A percentile compares a stretch with the other conserved stretches of the same genome.
phyloP scores from a whole-genome alignment of 2,113 vertebrate genomes.

The Gasterosteus aculeatus region DNA sequence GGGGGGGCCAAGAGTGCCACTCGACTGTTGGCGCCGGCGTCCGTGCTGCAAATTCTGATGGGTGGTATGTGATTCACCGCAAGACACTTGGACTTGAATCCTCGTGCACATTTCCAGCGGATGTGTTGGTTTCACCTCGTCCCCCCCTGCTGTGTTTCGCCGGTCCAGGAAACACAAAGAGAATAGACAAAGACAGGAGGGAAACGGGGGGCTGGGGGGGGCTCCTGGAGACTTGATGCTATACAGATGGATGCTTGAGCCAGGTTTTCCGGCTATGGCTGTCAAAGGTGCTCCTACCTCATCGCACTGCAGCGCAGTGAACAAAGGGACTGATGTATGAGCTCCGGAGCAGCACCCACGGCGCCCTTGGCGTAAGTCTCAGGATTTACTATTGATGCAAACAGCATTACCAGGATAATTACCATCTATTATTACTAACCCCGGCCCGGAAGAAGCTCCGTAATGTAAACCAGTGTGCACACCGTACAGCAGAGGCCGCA shows the following conservation, averaged over 20 bases:
- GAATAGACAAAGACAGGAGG: conserved; percentile 56
- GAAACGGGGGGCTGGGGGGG: not conserved
- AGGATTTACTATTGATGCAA: conserved; percentile 43
- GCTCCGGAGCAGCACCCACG: conserved; percentile 26
- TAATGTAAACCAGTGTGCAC: not conserved
- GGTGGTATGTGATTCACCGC: not conserved
- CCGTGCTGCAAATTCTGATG: not conserved
- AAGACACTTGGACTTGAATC: not conserved
- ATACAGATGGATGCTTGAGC: conserved; percentile 51
- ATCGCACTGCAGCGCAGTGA: conserved; percentile 34
- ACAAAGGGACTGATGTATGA: conserved; percentile 66
- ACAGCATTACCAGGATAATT: conserved; percentile 28
- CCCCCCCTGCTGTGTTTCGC: conserved; percentile 26
- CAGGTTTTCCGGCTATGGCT: conserved; percentile 48
- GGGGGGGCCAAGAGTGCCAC: not conserved
- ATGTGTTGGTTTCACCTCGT: conserved; percentile 24
- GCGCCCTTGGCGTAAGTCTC: conserved; percentile 22
- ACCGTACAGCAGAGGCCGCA: conserved; percentile 3
- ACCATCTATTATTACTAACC: conserved; percentile 25
- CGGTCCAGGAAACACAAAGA: conserved; percentile 56
- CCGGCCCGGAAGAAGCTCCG: not conserved
- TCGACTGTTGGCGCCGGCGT: not conserved
- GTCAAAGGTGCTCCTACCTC: conserved; percentile 52
- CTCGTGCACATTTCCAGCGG: conserved; percentile 2
- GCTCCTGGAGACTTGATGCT: conserved; percentile 43